Evolutionary conservation across 2,797 vertebrate genomes (phyloP), one percentile per base, ranked within the genome.

Genomic region (Pygocentrus nattereri): DNA sequence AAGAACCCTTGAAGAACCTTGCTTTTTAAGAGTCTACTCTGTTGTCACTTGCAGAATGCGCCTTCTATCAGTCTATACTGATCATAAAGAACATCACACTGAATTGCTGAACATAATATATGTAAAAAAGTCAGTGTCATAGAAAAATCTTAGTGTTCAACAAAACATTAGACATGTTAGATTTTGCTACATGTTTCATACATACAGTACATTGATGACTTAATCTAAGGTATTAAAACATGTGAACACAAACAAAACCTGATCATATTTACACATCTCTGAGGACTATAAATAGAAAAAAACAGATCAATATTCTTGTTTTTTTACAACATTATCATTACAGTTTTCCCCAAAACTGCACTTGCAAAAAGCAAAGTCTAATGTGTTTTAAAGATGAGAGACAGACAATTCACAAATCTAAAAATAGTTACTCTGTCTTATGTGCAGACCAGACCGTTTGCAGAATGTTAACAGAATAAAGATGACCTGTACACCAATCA

Each of bases 261-360:
- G n/a, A n/a, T n/a, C n/a, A n/a, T 16, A 64, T 64, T 34, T 67
- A 23, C 8, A 41, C 23, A 25, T 15, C 7, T 25, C 2, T 18
- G 61, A 64, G 72, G 71, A 59, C 65, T 61, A 76, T 67, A 34
- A 49, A 71, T 64, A 70, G n/a, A 76, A 77, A 44, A 15, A 62
- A 67, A 65, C 49, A 74, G 27, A 54, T 74, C 41, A 68, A 10
- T 16, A 78, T 73, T 80, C 65, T 12, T 34, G 54, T 31, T 67
- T 71, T 73, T 52, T 64, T 61, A 76, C 76, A 70, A 69, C 41
- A 10, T 49, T 25, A 75, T 23, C 52, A 69, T 73, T 69, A 70
- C 62, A 54, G 41, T 49, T 58, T 64, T 62, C 25, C n/a, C n/a
- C n/a, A n/a, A n/a, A n/a, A n/a, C n/a, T n/a, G n/a, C n/a, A n/a